Conservation (phyloP, 2,113 vertebrate genomes). For the Leiothrix lutea region DNA sequence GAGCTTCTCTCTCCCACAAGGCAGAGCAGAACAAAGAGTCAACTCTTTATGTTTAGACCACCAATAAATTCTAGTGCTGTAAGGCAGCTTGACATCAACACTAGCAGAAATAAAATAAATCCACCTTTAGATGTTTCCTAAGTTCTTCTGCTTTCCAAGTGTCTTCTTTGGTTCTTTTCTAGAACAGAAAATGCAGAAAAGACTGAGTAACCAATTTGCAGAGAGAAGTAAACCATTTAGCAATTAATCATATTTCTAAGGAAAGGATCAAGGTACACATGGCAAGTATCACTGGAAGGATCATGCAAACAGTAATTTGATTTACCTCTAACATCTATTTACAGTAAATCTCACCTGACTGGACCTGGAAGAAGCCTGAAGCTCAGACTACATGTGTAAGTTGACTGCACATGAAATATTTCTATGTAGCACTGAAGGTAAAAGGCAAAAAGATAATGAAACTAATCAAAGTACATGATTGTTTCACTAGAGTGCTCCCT, state of each 20-base stretch:
- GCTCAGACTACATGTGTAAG: not conserved
- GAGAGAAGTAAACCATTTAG: not conserved
- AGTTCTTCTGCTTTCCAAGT: conserved; percentile 93
- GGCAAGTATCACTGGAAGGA: not conserved
- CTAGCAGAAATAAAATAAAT: not conserved
- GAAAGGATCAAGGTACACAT: not conserved
- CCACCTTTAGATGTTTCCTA: conserved; percentile 82
- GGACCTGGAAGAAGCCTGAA: not conserved
- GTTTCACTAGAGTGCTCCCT: not conserved
- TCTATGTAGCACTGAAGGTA: not conserved
- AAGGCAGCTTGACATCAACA: not conserved
- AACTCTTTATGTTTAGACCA: not conserved
- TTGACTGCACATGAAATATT: not conserved
- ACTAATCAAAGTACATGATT: not conserved
- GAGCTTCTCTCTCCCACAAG: not conserved
- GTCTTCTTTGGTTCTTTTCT: conserved; percentile 90
- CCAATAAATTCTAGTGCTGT: not conserved
- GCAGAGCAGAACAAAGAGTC: not conserved
- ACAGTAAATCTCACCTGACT: not conserved
- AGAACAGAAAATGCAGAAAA: conserved; percentile 6
- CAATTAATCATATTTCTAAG: not conserved
- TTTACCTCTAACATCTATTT: not conserved
- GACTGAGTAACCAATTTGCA: not conserved
- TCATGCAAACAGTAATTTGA: not conserved
- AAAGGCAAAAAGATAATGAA: not conserved